Percentiles rank a stretch among this genome's conserved stretches.
Conservation (phyloP, 2,888 invertebrate species). For the Autographa gamma region DNA sequence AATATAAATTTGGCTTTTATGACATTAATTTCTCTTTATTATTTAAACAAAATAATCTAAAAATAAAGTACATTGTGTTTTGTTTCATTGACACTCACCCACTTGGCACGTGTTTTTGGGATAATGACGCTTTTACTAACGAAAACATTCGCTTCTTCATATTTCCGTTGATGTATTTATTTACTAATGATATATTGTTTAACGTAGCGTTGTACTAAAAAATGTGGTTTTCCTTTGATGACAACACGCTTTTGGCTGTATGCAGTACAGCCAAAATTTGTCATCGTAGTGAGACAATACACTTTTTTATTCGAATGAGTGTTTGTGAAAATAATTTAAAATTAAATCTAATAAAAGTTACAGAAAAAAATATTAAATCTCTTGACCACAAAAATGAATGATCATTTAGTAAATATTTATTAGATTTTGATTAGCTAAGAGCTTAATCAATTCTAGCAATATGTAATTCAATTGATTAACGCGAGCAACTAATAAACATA, state of each 20-base stretch:
- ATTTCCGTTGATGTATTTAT: slow-evolving; percentile 58
- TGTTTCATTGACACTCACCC: slow-evolving; percentile 82
- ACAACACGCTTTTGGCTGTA: not conserved
- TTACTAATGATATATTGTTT: slow-evolving; percentile 34
- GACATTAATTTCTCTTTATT: slow-evolving; percentile 61
- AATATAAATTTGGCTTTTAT: slow-evolving; percentile 60
- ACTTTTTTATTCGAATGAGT: not conserved
- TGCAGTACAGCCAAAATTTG: not conserved
- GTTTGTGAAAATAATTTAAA: not conserved
- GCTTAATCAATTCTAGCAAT: slow-evolving; percentile 24
- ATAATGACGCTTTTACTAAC: slow-evolving; percentile 65
- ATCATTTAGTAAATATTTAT: slow-evolving; percentile 37
- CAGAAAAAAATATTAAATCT: not conserved
- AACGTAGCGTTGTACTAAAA: slow-evolving; percentile 10
- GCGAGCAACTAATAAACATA: slow-evolving; percentile 44
- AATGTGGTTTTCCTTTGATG: slow-evolving; percentile 7
- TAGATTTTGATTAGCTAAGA: slow-evolving; percentile 19
- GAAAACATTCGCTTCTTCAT: slow-evolving; percentile 64
- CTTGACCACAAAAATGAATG: not conserved
- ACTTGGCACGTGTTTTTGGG: slow-evolving; percentile 78
- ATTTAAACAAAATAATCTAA: slow-evolving; percentile 58
- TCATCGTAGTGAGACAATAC: not conserved
- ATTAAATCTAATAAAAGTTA: no score
- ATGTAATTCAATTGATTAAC: slow-evolving; percentile 36
- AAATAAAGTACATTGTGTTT: slow-evolving; percentile 66